Base-by-base conservation (phyloP, 2,797 vertebrate species). In the Takifugu ocellatus region DNA sequence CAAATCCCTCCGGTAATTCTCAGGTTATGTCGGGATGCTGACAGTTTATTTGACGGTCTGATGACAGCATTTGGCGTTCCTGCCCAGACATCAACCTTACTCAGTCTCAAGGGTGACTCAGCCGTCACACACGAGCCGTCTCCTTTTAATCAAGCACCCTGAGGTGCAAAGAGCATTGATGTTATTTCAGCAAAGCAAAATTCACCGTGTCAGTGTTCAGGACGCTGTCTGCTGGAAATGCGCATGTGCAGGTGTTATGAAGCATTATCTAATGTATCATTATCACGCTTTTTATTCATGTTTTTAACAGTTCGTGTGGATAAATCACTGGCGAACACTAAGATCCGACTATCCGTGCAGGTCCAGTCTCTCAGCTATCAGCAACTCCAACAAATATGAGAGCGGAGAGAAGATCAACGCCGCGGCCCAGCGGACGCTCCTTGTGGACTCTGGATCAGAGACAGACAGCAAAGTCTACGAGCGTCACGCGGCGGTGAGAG, bases 371-470 rank as follows among this genome's bases (percentile, higher is more conserved):
- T 90, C 89, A 63, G 82, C 79, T 48, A 66, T 21, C 49, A 84
- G 77, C 62, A 75, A 70, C 68, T 81, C 75, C 61, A 89, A 88
- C 65, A 84, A 86, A 63, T 92, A 91, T 5, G 85, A 86, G 48
- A 89, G 84, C 69, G 67, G 84, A 73, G 92, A 93, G 60, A 77
- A 79, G 70, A 85, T 93, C 83, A 93, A 93, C 78, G 5, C 81
- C 0, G 42, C 84, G 1, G 92, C 90, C 24, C 88, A 82, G 66
- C 82, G 68, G 50, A 93, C 90, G 2, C 84, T 94, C 25, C 81
- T 93, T 72, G 62, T 90, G 10, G 91, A 93, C 81, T 89, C 89
- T 3, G 87, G 81, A 63, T 93, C 92, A 0, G 92, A 93, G 49
- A 69, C 82, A 1, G 87, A 88, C 61, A 89, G 77, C 82, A 78